Base-by-base conservation (phyloP, 2,888 invertebrate species). In the Clusia tigrina region DNA sequence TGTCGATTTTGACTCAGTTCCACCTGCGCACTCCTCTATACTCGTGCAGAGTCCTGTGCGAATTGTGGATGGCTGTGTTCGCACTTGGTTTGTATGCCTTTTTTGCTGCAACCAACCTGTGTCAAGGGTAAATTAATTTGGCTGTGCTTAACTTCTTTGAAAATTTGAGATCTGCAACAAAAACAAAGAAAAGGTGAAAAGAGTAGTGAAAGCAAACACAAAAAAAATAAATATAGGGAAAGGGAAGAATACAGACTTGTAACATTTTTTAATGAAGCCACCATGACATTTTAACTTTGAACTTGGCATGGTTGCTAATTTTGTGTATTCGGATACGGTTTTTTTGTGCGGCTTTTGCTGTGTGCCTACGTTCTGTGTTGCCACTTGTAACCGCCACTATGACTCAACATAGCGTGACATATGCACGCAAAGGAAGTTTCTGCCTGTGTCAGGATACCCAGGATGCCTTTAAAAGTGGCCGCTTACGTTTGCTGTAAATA, bases 221-320 rank as follows among this genome's bases (percentile, higher is more conserved):
- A 64, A 64, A 46, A 54, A 52, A 64, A 51, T 46, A 54, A 20
- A 17, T 2, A 26, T 10, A 26, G 26, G n/a, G 26, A 54, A 25
- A 15, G 24, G 17, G 2, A 32, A 2, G 18, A 54, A 17, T 17
- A 17, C 25, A 25, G 17, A 26, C 25, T 32, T 18, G 6, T 23
- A 18, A 23, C 69, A 67, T 69, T 71, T 64, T 67, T 63, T 69
- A 71, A 71, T 71, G 71, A 71, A 71, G 69, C 67, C 60, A 63
- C 64, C 64, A 71, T 69, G 71, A 71, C 69, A 68, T 69, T 69
- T 67, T 62, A 63, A 63, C 66, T 67, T 69, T 57, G 63, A 58
- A 51, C 60, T 37, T 57, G 52, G 26, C 15, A 32, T 46, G 26
- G 17, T 57, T 51, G 37, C 24, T 54, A 37, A 6, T 37, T 37